Evolutionary conservation across 2,113 vertebrate genomes (phyloP).

Genomic region (Heteronetta atricapilla): DNA sequence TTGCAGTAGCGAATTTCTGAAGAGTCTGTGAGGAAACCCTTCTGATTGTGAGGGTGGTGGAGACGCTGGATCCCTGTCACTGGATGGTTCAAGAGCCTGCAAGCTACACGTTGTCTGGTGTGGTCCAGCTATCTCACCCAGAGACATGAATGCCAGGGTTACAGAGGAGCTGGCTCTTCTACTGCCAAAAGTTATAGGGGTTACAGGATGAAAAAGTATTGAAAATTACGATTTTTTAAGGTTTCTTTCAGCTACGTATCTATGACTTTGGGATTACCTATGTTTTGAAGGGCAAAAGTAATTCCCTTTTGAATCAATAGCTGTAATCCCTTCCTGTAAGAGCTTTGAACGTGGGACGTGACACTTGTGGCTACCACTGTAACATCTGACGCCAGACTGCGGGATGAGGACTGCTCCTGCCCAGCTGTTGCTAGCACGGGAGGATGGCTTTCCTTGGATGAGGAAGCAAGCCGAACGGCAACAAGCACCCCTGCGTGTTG

Average conservation of each 20-base stretch:
- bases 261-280: neutral
- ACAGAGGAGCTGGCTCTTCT: neutral
- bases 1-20: neutral
- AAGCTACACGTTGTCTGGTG: neutral
- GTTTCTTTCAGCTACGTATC: neutral
- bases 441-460: slow-evolving; percentile 54
- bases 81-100: neutral
- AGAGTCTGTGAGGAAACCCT: neutral
- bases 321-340: neutral
- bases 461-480: slow-evolving; percentile 53
- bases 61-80: neutral
- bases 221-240: neutral
- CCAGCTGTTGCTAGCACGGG: neutral
- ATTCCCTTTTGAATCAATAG: neutral
- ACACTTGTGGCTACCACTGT: neutral
- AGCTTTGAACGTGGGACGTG: neutral
- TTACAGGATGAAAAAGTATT: neutral
- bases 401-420: neutral
- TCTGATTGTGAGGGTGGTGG: neutral
- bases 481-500: neutral
- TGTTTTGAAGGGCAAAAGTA: neutral
- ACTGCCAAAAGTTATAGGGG: neutral
- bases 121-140: neutral
- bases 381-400: neutral
- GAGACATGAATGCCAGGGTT: neutral